Conservation (phyloP, 2,113 vertebrate species). For the Pygoscelis antarcticus region DNA sequence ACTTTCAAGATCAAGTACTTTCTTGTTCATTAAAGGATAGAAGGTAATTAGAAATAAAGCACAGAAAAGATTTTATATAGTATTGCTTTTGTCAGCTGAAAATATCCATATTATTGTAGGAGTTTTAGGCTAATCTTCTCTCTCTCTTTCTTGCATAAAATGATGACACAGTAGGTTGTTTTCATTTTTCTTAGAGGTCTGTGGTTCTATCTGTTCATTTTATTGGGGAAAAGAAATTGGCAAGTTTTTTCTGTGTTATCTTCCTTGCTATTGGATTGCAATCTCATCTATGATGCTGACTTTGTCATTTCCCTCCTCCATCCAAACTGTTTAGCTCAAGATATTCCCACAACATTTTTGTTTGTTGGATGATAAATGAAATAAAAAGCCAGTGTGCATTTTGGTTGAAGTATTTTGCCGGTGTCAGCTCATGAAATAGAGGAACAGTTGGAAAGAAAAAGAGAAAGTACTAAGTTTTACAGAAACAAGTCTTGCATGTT, state of each 20-base stretch:
- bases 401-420: constrained; percentile 17
- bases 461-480: neutral
- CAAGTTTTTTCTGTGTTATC: neutral
- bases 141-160: constrained; percentile 53
- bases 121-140: constrained; percentile 49
- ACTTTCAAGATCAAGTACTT: constrained; percentile 53
- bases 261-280: constrained; percentile 1
- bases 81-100: constrained; percentile 66
- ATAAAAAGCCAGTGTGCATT: constrained; percentile 33
- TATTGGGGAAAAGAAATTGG: constrained; percentile 42
- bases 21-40: constrained; percentile 55
- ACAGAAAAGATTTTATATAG: constrained; percentile 36
- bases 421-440: constrained; percentile 8
- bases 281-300: constrained; percentile 33
- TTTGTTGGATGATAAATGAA: constrained; percentile 28
- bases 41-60: constrained; percentile 66
- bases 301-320: constrained; percentile 2
- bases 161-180: constrained; percentile 60
- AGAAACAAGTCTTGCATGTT: neutral
- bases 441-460: neutral
- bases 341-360: constrained; percentile 11
- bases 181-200: constrained; percentile 52
- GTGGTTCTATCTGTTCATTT: constrained; percentile 49
- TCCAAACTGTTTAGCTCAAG: neutral
- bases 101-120: constrained; percentile 54